These are phyloP conservation scores for Tonatia bakeri DNA, from an alignment of 2,113 vertebrate genomes.

Conservation along the genomic window DNA sequence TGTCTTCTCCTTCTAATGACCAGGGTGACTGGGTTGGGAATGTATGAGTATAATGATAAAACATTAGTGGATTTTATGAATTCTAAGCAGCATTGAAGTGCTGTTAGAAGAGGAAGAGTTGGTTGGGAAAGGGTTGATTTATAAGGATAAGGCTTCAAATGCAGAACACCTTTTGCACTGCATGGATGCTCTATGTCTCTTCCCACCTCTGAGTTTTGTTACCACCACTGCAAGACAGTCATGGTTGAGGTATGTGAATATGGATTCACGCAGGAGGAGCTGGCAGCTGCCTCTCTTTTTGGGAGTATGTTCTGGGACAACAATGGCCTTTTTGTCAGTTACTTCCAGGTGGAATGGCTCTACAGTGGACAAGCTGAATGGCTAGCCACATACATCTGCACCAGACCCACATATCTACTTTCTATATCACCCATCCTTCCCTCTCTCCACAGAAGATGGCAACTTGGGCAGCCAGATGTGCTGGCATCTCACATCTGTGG, in stretches of 20 bases:
- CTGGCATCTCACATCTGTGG: background rate
- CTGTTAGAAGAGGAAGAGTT: background rate
- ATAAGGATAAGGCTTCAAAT: background rate
- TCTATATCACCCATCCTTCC: rapidly evolving
- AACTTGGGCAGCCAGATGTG: background rate
- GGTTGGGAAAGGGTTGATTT: background rate
- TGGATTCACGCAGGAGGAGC: background rate
- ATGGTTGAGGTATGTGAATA: background rate
- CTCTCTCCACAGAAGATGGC: background rate
- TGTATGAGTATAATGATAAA: background rate
- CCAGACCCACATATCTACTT: no score
- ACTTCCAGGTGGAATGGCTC: background rate
- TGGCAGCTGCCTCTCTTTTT: background rate
- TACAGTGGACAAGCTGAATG: background rate
- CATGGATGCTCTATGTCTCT: background rate
- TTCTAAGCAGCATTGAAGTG: background rate
- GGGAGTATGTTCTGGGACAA: background rate
- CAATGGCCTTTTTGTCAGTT: background rate
- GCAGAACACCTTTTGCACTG: background rate
- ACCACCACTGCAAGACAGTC: rapidly evolving
- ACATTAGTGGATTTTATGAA: background rate
- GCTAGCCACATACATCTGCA: no score
- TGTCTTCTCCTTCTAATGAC: background rate
- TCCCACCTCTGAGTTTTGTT: background rate
- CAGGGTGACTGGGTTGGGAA: no score